Evolutionary conservation across 2,113 vertebrate genomes (phyloP).

Genomic region (Brachypteracias leptosomus): DNA sequence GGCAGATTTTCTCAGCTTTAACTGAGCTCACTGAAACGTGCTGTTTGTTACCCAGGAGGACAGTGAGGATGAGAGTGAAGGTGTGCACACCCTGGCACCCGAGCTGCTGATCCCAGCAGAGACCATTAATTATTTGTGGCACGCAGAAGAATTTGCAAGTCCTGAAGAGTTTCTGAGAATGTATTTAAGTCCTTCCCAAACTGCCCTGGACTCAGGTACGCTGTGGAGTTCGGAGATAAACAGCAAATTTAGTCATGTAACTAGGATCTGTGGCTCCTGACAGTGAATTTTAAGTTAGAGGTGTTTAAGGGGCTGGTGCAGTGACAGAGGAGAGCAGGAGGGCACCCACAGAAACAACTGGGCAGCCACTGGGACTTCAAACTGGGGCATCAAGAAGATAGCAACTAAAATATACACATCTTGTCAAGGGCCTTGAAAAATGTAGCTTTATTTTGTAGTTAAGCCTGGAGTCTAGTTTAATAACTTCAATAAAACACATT

Average conservation of each 20-base stretch:
- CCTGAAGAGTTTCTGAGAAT: constrained; percentile 58
- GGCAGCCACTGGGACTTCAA: not conserved
- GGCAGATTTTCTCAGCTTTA: not conserved
- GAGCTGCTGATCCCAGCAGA: constrained; percentile 62
- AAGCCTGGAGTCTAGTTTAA: not conserved
- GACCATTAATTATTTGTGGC: constrained; percentile 44
- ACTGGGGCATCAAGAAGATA: not conserved
- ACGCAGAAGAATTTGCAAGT: constrained; percentile 15
- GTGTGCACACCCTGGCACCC: not conserved
- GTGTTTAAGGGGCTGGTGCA: not conserved
- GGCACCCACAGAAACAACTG: not conserved
- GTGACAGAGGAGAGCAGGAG: not conserved
- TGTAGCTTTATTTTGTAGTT: not conserved
- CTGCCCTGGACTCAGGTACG: constrained; percentile 53
- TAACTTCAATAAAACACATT: not conserved
- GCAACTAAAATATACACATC: not conserved
- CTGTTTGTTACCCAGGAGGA: not conserved
- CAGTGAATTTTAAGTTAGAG: not conserved
- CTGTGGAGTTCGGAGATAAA: not conserved
- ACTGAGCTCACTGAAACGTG: not conserved
- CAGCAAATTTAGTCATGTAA: not conserved
- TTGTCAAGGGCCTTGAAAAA: not conserved
- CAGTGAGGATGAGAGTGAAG: not conserved
- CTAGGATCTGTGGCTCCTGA: not conserved
- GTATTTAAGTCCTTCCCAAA: constrained; percentile 61